These are phyloP conservation scores for Drosophila pseudotalamancana DNA, from an alignment of 2,888 invertebrate species.

Conservation along the genomic window DNA sequence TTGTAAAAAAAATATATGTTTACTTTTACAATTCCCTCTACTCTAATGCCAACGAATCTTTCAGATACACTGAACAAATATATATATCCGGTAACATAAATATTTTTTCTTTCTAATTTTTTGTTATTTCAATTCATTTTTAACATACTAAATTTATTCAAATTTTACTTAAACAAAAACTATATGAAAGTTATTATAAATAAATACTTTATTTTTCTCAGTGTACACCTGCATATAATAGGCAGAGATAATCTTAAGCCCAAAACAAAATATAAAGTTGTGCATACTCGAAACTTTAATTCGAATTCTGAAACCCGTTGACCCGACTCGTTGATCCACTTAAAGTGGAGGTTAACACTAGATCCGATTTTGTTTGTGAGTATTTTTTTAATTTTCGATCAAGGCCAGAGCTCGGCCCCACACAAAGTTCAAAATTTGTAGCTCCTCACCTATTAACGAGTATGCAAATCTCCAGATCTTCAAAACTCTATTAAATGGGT, in stretches of 20 bases:
- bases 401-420: constrained; percentile 35
- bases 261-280: background rate
- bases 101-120: too few relatives aligned
- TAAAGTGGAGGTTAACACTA: constrained; percentile 39
- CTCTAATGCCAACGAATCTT: too few relatives aligned
- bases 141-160: too few relatives aligned
- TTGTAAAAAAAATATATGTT: background rate
- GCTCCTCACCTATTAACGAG: constrained; percentile 31
- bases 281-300: constrained; percentile 10
- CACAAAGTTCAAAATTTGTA: constrained; percentile 39
- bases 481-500: too few relatives aligned
- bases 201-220: too few relatives aligned
- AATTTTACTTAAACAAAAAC: too few relatives aligned
- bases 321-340: constrained; percentile 57
- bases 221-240: constrained; percentile 23
- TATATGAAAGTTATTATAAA: too few relatives aligned
- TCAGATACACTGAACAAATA: too few relatives aligned
- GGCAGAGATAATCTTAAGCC: constrained; percentile 5
- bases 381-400: constrained; percentile 4
- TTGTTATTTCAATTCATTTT: too few relatives aligned
- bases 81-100: too few relatives aligned
- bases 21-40: too few relatives aligned
- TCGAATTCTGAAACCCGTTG: constrained; percentile 56
- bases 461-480: constrained; percentile 41
- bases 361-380: constrained; percentile 1